phyloP scores from a whole-genome alignment of 2,113 vertebrate genomes.

The Bagarius yarrelli region DNA sequence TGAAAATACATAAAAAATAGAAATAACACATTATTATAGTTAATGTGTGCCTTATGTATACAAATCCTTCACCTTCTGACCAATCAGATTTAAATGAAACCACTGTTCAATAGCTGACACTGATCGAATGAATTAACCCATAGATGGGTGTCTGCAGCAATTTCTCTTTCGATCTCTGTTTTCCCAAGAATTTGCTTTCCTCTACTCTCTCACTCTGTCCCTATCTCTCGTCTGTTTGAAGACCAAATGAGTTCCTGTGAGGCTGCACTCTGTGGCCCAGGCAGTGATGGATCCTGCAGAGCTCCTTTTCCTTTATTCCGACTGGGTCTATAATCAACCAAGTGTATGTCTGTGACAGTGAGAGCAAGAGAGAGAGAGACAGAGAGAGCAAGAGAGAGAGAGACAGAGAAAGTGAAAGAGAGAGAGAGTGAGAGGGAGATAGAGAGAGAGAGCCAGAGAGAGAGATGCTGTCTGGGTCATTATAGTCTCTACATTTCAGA shows the following conservation, averaged over 20 bases:
- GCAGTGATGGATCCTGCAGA: not conserved
- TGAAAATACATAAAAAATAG: too few species aligned
- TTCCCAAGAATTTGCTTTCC: not conserved
- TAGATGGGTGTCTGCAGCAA: constrained; percentile 3
- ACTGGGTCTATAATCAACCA: not conserved
- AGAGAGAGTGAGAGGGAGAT: not conserved
- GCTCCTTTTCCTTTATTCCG: not conserved
- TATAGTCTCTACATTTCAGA: not conserved
- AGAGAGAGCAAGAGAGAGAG: not conserved
- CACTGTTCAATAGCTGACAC: not conserved
- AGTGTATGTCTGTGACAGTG: not conserved
- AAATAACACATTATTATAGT: too few species aligned
- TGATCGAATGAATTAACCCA: constrained; percentile 8
- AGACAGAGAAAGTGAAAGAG: not conserved
- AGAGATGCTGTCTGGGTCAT: not conserved
- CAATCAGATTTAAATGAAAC: too few species aligned
- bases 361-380: not conserved
- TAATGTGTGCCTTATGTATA: too few species aligned
- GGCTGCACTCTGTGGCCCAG: not conserved
- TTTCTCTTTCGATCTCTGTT: not conserved
- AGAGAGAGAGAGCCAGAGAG: not conserved
- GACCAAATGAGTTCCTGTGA: not conserved
- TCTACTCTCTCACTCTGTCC: not conserved
- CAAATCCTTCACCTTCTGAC: too few species aligned
- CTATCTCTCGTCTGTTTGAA: not conserved